Evolutionary conservation across 2,888 invertebrate species (phyloP).

Genomic region (Steromphala cineraria): DNA sequence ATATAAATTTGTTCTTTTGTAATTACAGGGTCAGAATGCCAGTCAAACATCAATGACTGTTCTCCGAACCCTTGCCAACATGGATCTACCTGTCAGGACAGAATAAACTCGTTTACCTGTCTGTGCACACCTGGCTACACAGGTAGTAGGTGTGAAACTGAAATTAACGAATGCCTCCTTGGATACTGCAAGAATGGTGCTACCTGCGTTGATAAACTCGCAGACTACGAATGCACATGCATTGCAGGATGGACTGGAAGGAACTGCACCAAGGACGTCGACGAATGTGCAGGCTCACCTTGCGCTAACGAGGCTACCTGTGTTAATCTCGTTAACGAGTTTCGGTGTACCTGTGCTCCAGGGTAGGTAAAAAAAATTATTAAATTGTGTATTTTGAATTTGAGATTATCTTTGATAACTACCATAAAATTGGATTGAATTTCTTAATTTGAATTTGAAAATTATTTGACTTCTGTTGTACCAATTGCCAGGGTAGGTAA

Average conservation of each 20-base stretch:
- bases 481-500: too few relatives aligned
- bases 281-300: slow-evolving; percentile 79
- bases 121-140: slow-evolving; percentile 63
- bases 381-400: too few relatives aligned
- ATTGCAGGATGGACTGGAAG: slow-evolving; percentile 44
- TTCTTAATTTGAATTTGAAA: too few relatives aligned
- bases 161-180: slow-evolving; percentile 48
- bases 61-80: slow-evolving; percentile 64
- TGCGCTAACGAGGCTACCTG: slow-evolving; percentile 95
- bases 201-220: slow-evolving; percentile 45
- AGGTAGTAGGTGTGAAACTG: slow-evolving; percentile 57
- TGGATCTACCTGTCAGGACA: slow-evolving; percentile 57
- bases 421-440: too few relatives aligned
- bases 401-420: too few relatives aligned
- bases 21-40: slow-evolving; percentile 80
- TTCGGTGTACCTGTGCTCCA: slow-evolving; percentile 27
- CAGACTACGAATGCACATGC: slow-evolving; percentile 41
- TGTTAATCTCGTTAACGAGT: slow-evolving; percentile 88
- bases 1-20: not conserved
- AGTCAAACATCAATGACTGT: slow-evolving; percentile 81
- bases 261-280: not conserved
- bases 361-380: slow-evolving; percentile 27
- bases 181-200: slow-evolving; percentile 50
- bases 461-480: too few relatives aligned
- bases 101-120: slow-evolving; percentile 58